Conservation (phyloP, 2,113 vertebrate genomes). For the Origma solitaria region DNA sequence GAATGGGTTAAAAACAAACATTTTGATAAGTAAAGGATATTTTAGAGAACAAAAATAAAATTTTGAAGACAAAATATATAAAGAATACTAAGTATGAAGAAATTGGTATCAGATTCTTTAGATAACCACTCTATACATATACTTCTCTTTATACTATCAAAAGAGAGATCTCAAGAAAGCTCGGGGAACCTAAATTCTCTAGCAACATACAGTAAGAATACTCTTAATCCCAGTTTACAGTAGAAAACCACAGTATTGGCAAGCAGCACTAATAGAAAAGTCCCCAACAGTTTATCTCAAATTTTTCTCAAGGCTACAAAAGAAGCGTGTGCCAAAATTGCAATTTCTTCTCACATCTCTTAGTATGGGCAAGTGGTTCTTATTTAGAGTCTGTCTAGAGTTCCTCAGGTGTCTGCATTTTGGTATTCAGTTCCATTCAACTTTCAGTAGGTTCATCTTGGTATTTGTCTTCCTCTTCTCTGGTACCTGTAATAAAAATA, state of each 20-base stretch:
- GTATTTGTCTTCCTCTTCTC: not conserved
- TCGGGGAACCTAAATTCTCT: not conserved
- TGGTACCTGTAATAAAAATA: not conserved
- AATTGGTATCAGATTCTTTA: not conserved
- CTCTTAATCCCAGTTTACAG: not conserved
- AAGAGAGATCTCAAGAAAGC: not conserved
- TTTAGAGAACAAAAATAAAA: not conserved
- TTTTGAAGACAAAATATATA: not conserved
- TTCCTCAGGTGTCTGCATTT: not conserved
- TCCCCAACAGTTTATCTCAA: not conserved
- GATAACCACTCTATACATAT: not conserved
- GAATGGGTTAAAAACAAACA: not conserved
- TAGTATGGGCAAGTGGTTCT: not conserved
- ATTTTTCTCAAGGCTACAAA: not conserved
- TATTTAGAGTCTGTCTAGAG: not conserved
- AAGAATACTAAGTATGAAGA: not conserved
- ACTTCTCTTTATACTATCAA: not conserved
- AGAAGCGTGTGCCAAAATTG: not conserved
- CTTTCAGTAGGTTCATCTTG: not conserved
- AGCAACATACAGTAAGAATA: not conserved
- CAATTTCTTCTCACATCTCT: not conserved
- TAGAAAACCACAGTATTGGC: not conserved
- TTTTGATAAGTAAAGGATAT: not conserved
- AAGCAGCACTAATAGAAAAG: not conserved
- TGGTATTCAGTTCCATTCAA: not conserved